Evolutionary conservation across 2,113 vertebrate genomes (phyloP), one percentile per base, ranked within the genome.

Genomic region (Recurvirostra avosetta): DNA sequence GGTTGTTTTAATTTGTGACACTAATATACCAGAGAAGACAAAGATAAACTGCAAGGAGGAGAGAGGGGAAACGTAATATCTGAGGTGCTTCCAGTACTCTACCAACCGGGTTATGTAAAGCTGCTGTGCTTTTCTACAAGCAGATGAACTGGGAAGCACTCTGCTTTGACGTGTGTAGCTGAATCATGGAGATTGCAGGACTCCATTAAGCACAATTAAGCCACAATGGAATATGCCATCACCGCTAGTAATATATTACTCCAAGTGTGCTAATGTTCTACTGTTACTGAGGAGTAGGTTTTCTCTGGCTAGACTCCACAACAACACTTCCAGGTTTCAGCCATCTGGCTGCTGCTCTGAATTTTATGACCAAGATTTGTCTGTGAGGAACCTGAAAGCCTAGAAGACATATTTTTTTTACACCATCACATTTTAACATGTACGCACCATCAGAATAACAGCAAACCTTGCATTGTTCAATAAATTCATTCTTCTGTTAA

Each of bases 311-410:
- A 86, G 85, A 94, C 73, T 75, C 73, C 77, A 90, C 78, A 92
- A 87, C 58, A 88, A 90, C 67, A 62, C 38, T 80, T 88, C 43
- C 78, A 86, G 23, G 27, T 83, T 94, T 77, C 89, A 88, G 68
- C 82, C 86, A 92, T 70, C 72, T 77, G 96, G 52, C 43, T 90
- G 59, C 82, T 94, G 59, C 82, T 86, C 40, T 77, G 94, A 91
- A 72, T 94, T 90, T 93, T 90, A 59, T 56, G 88, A 75, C 88
- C 75, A 80, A 83, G 75, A 83, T 90, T 59, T 88, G 29, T 41
- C 72, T 74, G 22, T 56, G 40, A 96, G 86, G 41, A 92, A 90
- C 63, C 52, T 78, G 59, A 66, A 90, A 77, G 41, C 43, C 78
- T 86, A 34, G 30, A 89, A 88, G 36, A 68, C 11, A 49, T 27